Evolutionary conservation across 1,140 invertebrate species (phyloP), one percentile per base, ranked within the genome.

Genomic region (Homarus americanus): DNA sequence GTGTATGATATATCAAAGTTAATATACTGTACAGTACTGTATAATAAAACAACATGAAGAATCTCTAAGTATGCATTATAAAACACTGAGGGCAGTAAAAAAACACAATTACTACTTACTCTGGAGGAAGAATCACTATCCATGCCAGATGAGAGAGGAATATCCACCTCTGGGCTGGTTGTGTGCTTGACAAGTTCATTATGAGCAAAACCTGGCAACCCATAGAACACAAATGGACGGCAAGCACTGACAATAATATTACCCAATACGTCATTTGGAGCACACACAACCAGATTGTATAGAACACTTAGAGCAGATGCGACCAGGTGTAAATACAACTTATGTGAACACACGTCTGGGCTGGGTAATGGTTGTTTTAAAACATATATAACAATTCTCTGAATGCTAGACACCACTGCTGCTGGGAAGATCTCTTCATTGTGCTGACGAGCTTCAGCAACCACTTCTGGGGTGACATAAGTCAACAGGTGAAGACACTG

Each of bases 271-370:
- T 84, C 80, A 78, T 83, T 83, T n/a, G 87, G 87, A 10, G 87
- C 87, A 78, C 87, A 90, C 4, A 90, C 80, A 36, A 90, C 80
- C n/a, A 90, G 82, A 63, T 90, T 90, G 40, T 90, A 90, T 24
- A 90, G 40, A 41, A 90, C 79, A 90, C 82, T 90, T 9, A 90
- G 36, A n/a, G 69, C 41, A 15, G 87, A 90, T 7, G 87, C 80
- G 17, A 90, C 53, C 2, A 90, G 34, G 40, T 83, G 80, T 36
- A 90, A 41, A 41, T 90, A 90, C 7, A 82, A 58, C 24, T 76
- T 82, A 40, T 90, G 87, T 17, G 87, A 24, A 58, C 87, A 90
- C 12, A 75, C 12, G 79, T n/a, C 28, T 32, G 41, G 44, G 20
- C 12, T 75, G 2, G 87, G 87, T 20, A 41, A 72, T 10, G 44